phyloP scores from a whole-genome alignment of 1,140 invertebrate species.

The Macrocentrus cingulum region DNA sequence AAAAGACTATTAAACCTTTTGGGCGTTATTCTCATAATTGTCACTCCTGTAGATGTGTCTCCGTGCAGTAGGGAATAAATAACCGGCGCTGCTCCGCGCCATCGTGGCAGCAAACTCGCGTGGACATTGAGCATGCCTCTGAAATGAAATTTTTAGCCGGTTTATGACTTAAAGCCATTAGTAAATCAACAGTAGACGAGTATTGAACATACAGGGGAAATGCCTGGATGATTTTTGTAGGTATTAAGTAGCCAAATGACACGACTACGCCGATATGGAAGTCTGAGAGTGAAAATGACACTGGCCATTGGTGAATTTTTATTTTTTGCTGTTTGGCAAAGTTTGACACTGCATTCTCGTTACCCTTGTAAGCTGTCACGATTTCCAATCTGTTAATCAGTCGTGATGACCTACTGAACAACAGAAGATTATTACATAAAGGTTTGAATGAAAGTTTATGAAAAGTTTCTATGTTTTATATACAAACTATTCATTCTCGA shows the following conservation, averaged over 20 bases:
- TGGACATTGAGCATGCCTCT: constrained; percentile 93
- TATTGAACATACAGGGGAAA: constrained; percentile 64
- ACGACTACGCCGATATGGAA: constrained; percentile 72
- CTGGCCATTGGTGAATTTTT: constrained; percentile 63
- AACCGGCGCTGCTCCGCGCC: constrained; percentile 90
- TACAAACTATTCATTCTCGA: constrained; percentile 59
- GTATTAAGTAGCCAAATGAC: constrained; percentile 74
- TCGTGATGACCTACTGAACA: constrained; percentile 31
- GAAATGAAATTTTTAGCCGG: constrained; percentile 36
- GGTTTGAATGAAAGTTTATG: neutral
- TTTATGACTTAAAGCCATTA: neutral
- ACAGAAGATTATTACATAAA: constrained; percentile 21
- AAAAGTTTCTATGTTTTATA: constrained; percentile 44
- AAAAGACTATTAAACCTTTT: too few relatives aligned
- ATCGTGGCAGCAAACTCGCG: constrained; percentile 86
- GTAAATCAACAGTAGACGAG: constrained; percentile 21
- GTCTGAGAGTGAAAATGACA: constrained; percentile 37
- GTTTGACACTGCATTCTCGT: constrained; percentile 59
- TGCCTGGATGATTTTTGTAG: constrained; percentile 63
- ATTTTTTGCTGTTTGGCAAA: constrained; percentile 60
- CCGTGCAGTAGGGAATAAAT: constrained; percentile 81
- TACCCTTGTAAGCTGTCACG: constrained; percentile 61
- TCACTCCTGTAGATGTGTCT: constrained; percentile 80
- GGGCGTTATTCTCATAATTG: constrained; percentile 86
- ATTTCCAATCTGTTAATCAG: constrained; percentile 58